These are phyloP conservation scores for Triplophysa yarkandensis DNA, from an alignment of 2,797 vertebrate species.

Conservation along the genomic window DNA sequence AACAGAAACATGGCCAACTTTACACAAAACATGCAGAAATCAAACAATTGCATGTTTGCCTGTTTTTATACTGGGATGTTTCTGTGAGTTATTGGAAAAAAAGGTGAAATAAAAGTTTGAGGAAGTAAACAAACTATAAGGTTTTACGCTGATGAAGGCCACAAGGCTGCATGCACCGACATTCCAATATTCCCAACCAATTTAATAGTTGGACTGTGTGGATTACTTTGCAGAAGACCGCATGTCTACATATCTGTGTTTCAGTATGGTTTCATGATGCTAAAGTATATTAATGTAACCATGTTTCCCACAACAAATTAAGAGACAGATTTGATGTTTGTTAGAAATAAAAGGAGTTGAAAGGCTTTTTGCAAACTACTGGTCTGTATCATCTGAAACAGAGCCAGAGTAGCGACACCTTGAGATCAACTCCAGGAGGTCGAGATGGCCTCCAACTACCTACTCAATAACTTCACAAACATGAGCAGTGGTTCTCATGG, in stretches of 20 bases:
- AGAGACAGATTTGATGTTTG: conserved; percentile 61
- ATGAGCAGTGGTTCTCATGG: conserved; percentile 39
- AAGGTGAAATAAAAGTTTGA: background rate
- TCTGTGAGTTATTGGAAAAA: conserved; percentile 17
- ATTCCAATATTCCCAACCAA: conserved; percentile 21
- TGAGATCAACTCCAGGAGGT: conserved; percentile 36
- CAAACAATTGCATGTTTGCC: conserved; percentile 17
- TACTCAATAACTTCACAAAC: conserved; percentile 53
- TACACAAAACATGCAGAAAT: conserved; percentile 26
- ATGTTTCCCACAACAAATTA: conserved; percentile 66
- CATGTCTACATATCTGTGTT: conserved; percentile 20
- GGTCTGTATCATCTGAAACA: conserved; percentile 48
- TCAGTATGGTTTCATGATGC: conserved; percentile 17
- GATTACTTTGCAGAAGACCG: conserved; percentile 18
- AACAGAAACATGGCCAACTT: conserved; percentile 1
- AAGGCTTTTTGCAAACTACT: conserved; percentile 48
- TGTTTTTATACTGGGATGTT: background rate
- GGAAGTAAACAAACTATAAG: conserved; percentile 18
- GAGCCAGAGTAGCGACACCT: conserved; percentile 52
- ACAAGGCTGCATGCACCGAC: conserved; percentile 40
- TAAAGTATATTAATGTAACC: conserved; percentile 25
- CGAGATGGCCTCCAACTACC: conserved; percentile 59
- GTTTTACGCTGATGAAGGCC: conserved; percentile 33
- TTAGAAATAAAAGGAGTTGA: conserved; percentile 47
- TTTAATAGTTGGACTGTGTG: conserved; percentile 8